Evolutionary conservation across 2,113 vertebrate species (phyloP).

Genomic region (Callipepla californica): DNA sequence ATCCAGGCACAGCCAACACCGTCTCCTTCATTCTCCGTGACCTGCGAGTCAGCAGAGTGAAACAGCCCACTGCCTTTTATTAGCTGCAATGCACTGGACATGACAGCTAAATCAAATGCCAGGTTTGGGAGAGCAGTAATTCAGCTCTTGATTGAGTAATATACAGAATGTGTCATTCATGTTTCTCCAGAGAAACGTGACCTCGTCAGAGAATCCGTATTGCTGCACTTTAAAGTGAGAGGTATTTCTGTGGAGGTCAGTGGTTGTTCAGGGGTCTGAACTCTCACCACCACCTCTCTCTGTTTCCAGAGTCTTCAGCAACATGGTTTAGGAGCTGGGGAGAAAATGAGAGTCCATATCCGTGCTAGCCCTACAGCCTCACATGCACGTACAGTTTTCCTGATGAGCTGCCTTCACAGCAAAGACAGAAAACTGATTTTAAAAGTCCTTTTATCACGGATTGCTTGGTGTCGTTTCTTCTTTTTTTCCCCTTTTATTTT

Average conservation of each 20-base stretch:
- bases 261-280: background rate
- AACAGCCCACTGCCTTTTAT: conserved; percentile 42
- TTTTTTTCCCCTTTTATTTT: background rate
- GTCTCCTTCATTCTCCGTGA: background rate
- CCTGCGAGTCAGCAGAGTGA: conserved; percentile 33
- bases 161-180: background rate
- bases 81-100: background rate
- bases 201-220: background rate
- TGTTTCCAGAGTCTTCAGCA: background rate
- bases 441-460: background rate
- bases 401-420: background rate
- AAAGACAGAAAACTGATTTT: background rate
- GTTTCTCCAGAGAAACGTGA: background rate
- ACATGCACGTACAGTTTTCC: background rate
- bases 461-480: background rate
- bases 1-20: background rate
- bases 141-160: background rate
- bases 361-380: background rate
- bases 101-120: conserved; percentile 22
- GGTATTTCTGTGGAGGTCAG: background rate
- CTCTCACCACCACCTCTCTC: accelerated
- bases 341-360: background rate
- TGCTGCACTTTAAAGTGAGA: background rate
- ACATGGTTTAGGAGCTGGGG: background rate
- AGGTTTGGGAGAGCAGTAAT: conserved; percentile 5